Percentiles rank a stretch among this genome's conserved stretches.
Conservation (phyloP, 2,888 invertebrate genomes). For the Mylabris sibirica region DNA sequence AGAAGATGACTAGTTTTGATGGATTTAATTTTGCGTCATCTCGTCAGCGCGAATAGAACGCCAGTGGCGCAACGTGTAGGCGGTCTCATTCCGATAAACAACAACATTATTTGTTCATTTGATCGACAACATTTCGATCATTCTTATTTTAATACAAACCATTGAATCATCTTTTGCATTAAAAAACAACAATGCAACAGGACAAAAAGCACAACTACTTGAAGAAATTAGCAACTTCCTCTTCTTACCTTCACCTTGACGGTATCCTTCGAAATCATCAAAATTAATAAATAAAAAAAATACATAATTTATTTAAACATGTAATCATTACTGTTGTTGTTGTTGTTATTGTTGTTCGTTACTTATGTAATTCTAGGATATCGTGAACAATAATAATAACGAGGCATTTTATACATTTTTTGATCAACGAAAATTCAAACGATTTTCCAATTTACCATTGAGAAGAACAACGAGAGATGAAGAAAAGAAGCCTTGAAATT, state of each 20-base stretch:
- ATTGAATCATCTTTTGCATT: background rate
- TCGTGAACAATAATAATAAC: conserved; percentile 30
- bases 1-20: conserved; percentile 8
- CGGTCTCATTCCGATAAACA: too few species aligned
- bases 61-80: conserved; percentile 11
- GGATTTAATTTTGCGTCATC: conserved; percentile 10
- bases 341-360: conserved; percentile 5
- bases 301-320: conserved; percentile 30
- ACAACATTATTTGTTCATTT: background rate
- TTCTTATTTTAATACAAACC: too few species aligned
- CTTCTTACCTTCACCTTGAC: conserved; percentile 31
- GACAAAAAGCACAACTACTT: background rate
- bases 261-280: conserved; percentile 31
- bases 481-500: background rate
- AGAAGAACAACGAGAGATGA: background rate
- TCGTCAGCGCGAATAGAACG: background rate
- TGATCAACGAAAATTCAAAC: background rate
- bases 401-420: conserved; percentile 12
- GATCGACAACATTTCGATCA: background rate
- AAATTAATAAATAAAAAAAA: conserved; percentile 29
- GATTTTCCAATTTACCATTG: background rate
- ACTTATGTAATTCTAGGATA: conserved; percentile 31
- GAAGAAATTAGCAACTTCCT: conserved; percentile 32
- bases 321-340: conserved; percentile 22
- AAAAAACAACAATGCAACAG: background rate